These are phyloP conservation scores for Taenioides sp. DNA, from an alignment of 2,797 vertebrate genomes.

Conservation along the genomic window DNA sequence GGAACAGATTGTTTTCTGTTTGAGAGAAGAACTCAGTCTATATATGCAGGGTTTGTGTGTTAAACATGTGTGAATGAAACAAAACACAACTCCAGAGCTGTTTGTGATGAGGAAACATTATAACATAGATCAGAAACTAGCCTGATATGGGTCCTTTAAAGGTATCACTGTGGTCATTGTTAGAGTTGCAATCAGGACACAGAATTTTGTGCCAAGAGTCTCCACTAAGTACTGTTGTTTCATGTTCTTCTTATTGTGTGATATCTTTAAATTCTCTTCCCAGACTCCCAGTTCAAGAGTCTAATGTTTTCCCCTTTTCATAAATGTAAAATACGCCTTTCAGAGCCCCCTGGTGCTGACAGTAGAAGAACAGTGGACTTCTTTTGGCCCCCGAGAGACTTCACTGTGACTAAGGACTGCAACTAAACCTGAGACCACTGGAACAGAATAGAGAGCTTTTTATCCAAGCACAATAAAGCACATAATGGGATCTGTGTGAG, in stretches of 20 bases:
- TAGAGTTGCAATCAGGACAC: neutral
- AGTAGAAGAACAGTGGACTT: conserved; percentile 57
- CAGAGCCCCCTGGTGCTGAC: conserved; percentile 42
- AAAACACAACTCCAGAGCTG: no score
- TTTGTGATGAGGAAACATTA: no score
- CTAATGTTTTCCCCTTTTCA: conserved; percentile 35
- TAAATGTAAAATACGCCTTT: conserved; percentile 48
- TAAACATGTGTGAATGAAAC: no score
- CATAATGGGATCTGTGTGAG: conserved; percentile 27
- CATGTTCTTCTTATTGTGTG: neutral
- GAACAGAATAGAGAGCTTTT: conserved; percentile 52
- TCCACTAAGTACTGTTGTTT: neutral
- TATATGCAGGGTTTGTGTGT: no score
- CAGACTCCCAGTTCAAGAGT: neutral
- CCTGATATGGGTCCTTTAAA: neutral
- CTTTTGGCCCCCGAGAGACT: conserved; percentile 41
- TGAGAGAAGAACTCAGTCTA: no score
- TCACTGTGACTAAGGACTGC: conserved; percentile 43
- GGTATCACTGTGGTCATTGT: neutral
- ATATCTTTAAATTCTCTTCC: conserved; percentile 30
- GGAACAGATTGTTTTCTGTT: no score
- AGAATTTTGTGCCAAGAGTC: neutral
- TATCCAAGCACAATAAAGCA: conserved; percentile 44
- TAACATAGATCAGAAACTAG: no score
- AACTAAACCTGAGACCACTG: conserved; percentile 61